Percentiles rank a stretch among this genome's conserved stretches.
phyloP scores from a whole-genome alignment of 2,113 vertebrate species.

The Labrus mixtus region DNA sequence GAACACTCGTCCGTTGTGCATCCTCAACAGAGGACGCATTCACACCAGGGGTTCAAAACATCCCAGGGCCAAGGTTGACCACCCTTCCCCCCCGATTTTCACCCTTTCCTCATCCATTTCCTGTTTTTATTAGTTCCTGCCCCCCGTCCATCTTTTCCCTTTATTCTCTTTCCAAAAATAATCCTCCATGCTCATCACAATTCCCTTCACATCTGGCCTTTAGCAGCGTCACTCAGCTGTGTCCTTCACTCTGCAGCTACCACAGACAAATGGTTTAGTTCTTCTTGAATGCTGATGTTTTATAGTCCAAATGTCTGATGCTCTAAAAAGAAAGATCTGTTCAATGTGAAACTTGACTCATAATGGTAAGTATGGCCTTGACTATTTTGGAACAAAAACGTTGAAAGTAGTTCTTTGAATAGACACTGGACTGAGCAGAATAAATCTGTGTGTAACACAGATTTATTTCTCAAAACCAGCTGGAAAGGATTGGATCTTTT shows the following conservation, averaged over 20 bases:
- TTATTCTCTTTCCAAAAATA: constrained; percentile 34
- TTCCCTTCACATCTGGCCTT: constrained; percentile 49
- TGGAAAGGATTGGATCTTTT: constrained; percentile 42
- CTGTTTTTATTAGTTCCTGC: constrained; percentile 28
- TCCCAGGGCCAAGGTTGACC: constrained; percentile 43
- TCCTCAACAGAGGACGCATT: constrained; percentile 74
- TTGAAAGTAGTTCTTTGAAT: constrained; percentile 25
- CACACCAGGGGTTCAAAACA: constrained; percentile 57
- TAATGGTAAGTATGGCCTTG: constrained; percentile 51
- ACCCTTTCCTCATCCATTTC: constrained; percentile 40
- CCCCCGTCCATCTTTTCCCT: background rate
- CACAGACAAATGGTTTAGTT: constrained; percentile 14
- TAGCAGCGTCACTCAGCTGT: constrained; percentile 29
- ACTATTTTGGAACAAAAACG: constrained; percentile 25
- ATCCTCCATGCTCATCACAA: constrained; percentile 40
- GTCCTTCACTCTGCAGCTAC: constrained; percentile 33
- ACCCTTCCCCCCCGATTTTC: constrained; percentile 33
- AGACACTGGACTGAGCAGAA: constrained; percentile 19
- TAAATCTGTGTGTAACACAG: constrained; percentile 29
- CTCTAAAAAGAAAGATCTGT: constrained; percentile 15
- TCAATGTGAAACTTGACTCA: constrained; percentile 24
- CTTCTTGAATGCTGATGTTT: constrained; percentile 11
- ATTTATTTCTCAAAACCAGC: constrained; percentile 37
- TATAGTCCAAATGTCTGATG: constrained; percentile 1
- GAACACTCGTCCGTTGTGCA: constrained; percentile 65